These are phyloP conservation scores for Tholera decimalis DNA, from an alignment of 2,888 invertebrate genomes.

Conservation along the genomic window DNA sequence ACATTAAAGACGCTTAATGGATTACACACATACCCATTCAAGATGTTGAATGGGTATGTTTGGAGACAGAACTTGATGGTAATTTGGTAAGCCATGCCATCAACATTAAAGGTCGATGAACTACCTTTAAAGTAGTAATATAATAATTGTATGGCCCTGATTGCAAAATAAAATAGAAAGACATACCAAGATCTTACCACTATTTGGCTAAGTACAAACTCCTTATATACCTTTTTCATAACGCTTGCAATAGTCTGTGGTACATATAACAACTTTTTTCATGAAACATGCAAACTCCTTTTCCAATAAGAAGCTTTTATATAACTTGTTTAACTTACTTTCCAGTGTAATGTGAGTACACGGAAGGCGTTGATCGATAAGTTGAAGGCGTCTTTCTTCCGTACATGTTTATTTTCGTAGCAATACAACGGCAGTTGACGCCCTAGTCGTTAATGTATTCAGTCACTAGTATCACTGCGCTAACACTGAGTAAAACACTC, in stretches of 20 bases:
- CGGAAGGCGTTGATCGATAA: conserved; percentile 95
- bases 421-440: conserved; percentile 63
- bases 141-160: neutral
- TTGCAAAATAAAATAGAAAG: neutral
- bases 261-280: neutral
- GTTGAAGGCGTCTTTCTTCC: conserved; percentile 96
- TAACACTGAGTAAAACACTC: conserved; percentile 31
- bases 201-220: conserved; percentile 11
- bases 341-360: conserved; percentile 96
- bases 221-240: neutral
- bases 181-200: neutral
- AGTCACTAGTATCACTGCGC: conserved; percentile 38
- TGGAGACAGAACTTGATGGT: neutral
- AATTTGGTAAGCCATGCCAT: conserved; percentile 35
- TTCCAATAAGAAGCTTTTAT: conserved; percentile 37
- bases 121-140: neutral
- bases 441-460: conserved; percentile 59
- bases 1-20: neutral
- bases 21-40: too few relatives aligned
- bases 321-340: conserved; percentile 84
- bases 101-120: conserved; percentile 16
- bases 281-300: neutral
- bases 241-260: conserved; percentile 13
- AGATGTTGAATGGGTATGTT: neutral
- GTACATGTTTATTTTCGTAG: conserved; percentile 86